Percentiles rank a stretch among this genome's conserved stretches.
phyloP scores from a whole-genome alignment of 2,113 vertebrate species.

The Lagopus muta region DNA sequence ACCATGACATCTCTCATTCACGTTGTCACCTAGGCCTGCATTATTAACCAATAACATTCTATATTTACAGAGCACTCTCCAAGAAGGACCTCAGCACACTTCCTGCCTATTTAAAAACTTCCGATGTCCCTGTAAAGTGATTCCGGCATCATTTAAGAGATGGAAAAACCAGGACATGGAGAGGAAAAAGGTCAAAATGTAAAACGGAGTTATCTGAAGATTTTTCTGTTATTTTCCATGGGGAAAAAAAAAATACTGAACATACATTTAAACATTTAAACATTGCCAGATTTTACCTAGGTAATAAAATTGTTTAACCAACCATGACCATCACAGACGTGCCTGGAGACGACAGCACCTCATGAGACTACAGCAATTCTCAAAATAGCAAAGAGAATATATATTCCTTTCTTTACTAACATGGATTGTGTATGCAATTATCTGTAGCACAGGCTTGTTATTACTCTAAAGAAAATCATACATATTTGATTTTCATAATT shows the following conservation, averaged over 20 bases:
- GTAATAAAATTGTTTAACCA: neutral
- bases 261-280: neutral
- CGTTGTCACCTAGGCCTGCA: neutral
- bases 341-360: neutral
- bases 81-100: neutral
- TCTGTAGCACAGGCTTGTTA: neutral
- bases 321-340: neutral
- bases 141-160: neutral
- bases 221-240: neutral
- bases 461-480: neutral
- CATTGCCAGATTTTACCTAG: neutral
- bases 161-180: neutral
- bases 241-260: neutral
- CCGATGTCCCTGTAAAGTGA: neutral
- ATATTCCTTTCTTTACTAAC: neutral
- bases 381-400: neutral
- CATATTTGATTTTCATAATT: neutral
- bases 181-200: neutral
- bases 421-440: neutral
- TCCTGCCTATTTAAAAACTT: slow-evolving; percentile 14
- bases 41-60: slow-evolving; percentile 11
- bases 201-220: neutral
- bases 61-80: neutral
- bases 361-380: neutral
- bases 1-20: neutral